Evolutionary conservation across 1,140 invertebrate genomes (phyloP), one percentile per base, ranked within the genome.

Genomic region (Spodoptera litura): DNA sequence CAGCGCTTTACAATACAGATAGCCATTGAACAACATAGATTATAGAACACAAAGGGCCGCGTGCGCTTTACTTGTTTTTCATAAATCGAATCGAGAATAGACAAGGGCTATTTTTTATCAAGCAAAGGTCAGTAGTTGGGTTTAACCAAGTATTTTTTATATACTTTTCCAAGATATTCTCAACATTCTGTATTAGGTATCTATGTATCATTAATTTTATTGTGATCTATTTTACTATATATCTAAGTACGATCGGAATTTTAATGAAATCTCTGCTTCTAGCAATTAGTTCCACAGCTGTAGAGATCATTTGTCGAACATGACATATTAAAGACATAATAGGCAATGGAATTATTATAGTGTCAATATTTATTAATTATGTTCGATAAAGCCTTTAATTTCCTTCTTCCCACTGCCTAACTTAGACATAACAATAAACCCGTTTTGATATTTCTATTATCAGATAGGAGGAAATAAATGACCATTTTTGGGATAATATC

Each of bases 271-370:
- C 31, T 44, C 15, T 20, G 12, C 13, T 31, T 31, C 25, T 20
- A 25, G 2, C 6, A 53, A 52, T 75, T 64, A 64, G 20, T 35
- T n/a, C 49, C 38, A 74, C 55, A 15, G 15, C 31, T 58, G 38
- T 25, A 4, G 13, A 10, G 52, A 56, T 71, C 27, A 75, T 75
- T 75, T 75, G 73, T 75, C 73, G 59, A 62, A 53, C 58, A 64
- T 52, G 49, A 75, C 13, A 75, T 75, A 70, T 70, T 52, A 64
- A 12, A 75, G 58, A 62, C 73, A 64, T 75, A 75, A 64, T 64
- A 31, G 59, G 73, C 27, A 53, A 64, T 51, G 71, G 71, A 64
- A 75, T 62, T 53, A 75, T 49, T 73, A 27, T 49, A 64, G 20
- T 35, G 51, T 25, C 44, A 62, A 55, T 64, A 64, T 62, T 53